Evolutionary conservation across 2,797 vertebrate species (phyloP).

Genomic region (Cetoscarus ocellatus): DNA sequence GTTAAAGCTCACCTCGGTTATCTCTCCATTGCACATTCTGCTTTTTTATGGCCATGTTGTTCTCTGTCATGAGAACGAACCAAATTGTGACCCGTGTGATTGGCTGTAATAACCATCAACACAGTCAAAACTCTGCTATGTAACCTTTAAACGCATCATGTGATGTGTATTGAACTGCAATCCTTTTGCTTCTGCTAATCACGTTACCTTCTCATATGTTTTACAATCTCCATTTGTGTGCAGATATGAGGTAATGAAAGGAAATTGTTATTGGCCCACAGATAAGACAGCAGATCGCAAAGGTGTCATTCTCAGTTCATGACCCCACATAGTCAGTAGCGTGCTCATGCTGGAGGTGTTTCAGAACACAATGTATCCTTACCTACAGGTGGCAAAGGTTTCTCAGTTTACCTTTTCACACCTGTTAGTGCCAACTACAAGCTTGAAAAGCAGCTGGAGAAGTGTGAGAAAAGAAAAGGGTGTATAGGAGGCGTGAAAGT

Average conservation of each 20-base stretch:
- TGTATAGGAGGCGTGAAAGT: background rate
- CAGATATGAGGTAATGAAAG: slow-evolving; percentile 53
- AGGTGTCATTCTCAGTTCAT: slow-evolving; percentile 60
- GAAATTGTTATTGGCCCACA: slow-evolving; percentile 57
- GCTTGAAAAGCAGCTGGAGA: background rate
- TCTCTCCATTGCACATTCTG: slow-evolving; percentile 59
- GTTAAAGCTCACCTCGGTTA: slow-evolving; percentile 55
- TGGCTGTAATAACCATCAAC: slow-evolving; percentile 63
- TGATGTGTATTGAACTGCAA: slow-evolving; percentile 14
- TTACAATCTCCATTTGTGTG: slow-evolving; percentile 39
- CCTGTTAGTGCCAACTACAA: background rate
- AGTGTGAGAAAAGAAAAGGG: background rate
- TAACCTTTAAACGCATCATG: slow-evolving; percentile 45
- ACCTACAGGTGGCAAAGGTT: background rate
- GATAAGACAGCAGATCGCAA: slow-evolving; percentile 44
- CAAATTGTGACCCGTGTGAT: slow-evolving; percentile 40
- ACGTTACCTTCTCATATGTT: slow-evolving; percentile 45
- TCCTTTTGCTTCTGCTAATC: slow-evolving; percentile 63
- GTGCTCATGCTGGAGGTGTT: slow-evolving; percentile 12
- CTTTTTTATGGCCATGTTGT: slow-evolving; percentile 58
- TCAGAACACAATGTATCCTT: background rate
- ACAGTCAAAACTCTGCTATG: slow-evolving; percentile 24
- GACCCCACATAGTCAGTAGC: slow-evolving; percentile 26
- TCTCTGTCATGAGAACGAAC: slow-evolving; percentile 49
- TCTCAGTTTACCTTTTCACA: background rate